Base-by-base conservation (phyloP, 2,797 vertebrate species). In the Pseudomugil tenellus region DNA sequence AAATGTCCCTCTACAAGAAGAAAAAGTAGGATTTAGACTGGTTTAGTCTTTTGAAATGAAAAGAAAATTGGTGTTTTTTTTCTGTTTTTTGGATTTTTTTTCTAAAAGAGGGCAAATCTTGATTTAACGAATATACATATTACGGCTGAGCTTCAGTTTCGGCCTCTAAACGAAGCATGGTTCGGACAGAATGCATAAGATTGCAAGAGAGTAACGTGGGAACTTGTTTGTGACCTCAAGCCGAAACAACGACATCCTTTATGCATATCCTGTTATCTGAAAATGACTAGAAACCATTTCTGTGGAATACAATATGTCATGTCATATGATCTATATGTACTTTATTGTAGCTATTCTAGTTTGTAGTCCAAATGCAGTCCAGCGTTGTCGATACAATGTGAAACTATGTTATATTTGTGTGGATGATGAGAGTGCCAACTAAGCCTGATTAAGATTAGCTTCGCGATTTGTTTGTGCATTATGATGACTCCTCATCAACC, bases 291-390 rank as follows among this genome's bases (percentile, higher is more conserved):
- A 92, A 85, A 90, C 91, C 86, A 90, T 93, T 93, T 94, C 92
- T 94, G 94, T 95, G 93, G 93, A 94, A 94, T 92, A 93, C 91
- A 94, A 91, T 93, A 93, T 92, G 93, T 95, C 94, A 93, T 90
- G 93, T 95, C 93, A 93, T 93, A 94, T 94, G 93, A 94, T 95
- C 94, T 94, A 94, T 92, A 93, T 95, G 94, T 94, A 94, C 92
- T 92, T 94, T 93, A 93, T 92, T 92, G 93, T 95, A 94, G 94
- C 94, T 94, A 93, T 93, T 94, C 93, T 95, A 95, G 94, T 95
- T 95, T 94, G 93, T 95, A 94, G 94, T 95, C 93, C 92, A 94
- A 94, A 94, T 94, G 93, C 94, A 95, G 94, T 95, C 93, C 93
- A 90, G 93, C 93, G 93, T 93, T 93, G 94, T 94, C 91, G 71